These are phyloP conservation scores for Nothura maculosa DNA, from an alignment of 2,797 vertebrate genomes.

Conservation along the genomic window DNA sequence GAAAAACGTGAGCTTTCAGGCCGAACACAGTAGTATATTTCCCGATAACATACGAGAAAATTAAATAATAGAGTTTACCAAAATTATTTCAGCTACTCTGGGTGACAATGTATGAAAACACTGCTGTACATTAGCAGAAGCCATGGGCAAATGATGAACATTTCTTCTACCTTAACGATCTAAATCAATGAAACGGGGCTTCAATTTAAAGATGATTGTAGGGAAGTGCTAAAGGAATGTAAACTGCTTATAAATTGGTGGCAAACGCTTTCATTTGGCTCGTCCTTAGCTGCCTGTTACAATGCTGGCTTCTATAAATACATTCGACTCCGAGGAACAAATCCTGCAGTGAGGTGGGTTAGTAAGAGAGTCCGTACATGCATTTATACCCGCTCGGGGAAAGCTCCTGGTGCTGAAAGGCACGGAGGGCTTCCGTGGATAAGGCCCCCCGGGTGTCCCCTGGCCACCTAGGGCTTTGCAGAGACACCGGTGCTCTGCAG, in stretches of 20 bases:
- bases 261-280: background rate
- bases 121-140: background rate
- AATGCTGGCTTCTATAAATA: background rate
- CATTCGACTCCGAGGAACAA: background rate
- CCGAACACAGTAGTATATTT: background rate
- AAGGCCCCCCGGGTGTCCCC: background rate
- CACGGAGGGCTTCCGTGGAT: background rate
- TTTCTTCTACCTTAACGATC: background rate
- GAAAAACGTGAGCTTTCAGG: conserved; percentile 14
- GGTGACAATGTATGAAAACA: background rate
- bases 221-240: background rate
- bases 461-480: background rate
- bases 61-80: conserved; percentile 1
- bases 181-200: background rate
- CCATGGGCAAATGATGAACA: background rate
- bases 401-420: background rate
- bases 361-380: background rate
- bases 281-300: background rate
- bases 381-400: background rate
- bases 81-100: conserved; percentile 2
- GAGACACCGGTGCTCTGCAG: background rate
- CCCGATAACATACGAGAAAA: background rate
- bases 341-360: background rate
- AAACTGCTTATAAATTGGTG: background rate
- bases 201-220: background rate